Evolutionary conservation across 2,113 vertebrate genomes (phyloP).

Genomic region (Rhinolophus sinicus): DNA sequence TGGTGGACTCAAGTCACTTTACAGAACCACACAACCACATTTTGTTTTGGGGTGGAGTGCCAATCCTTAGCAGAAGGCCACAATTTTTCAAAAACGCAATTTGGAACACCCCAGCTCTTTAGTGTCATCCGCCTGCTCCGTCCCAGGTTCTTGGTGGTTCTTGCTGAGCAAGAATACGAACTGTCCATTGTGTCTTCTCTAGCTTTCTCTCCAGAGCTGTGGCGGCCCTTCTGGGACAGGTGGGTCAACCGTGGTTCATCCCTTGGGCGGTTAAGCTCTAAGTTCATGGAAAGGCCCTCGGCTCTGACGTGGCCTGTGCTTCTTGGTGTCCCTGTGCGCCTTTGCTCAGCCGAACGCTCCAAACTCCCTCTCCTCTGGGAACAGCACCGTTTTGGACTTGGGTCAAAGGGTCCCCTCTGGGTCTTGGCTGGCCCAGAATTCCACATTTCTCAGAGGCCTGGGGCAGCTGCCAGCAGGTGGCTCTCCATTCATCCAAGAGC

Average conservation of each 20-base stretch:
- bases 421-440: conserved; percentile 77
- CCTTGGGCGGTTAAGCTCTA: neutral
- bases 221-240: neutral
- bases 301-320: neutral
- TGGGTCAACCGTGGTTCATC: neutral
- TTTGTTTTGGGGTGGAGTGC: neutral
- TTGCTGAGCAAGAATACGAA: neutral
- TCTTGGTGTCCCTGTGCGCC: neutral
- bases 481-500: conserved; percentile 79
- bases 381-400: conserved; percentile 70
- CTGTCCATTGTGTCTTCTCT: neutral
- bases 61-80: neutral
- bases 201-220: neutral
- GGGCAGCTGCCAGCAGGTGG: conserved; percentile 81
- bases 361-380: conserved; percentile 70
- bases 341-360: conserved; percentile 45
- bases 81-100: neutral
- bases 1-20: neutral
- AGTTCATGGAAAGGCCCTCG: neutral
- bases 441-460: conserved; percentile 79
- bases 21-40: neutral
- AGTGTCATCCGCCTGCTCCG: neutral
- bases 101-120: neutral
- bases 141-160: neutral
- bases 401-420: conserved; percentile 53